Percentiles rank a stretch among this genome's conserved stretches.
phyloP scores from a whole-genome alignment of 2,888 invertebrate species.

The Dermolepida albohirtum region DNA sequence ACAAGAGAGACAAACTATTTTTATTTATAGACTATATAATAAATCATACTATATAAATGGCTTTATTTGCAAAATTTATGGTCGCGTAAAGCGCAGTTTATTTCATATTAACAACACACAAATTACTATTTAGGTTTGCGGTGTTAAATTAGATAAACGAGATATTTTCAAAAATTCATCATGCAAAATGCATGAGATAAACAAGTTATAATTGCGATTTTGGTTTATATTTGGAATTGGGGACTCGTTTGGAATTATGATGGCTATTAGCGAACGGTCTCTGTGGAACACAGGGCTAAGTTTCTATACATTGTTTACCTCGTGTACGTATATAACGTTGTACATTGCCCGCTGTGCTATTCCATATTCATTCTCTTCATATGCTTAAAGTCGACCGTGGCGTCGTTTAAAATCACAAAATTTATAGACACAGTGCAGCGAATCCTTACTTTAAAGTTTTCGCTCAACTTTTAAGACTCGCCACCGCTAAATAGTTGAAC shows the following conservation, averaged over 20 bases:
- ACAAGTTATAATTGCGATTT: conserved; percentile 42
- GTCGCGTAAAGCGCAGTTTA: conserved; percentile 7
- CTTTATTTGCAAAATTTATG: conserved; percentile 19
- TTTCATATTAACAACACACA: conserved; percentile 20
- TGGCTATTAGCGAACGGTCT: conserved; percentile 37
- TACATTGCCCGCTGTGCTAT: background rate
- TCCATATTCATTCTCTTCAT: too few species aligned
- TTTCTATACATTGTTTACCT: background rate
- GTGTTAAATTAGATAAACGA: conserved; percentile 35
- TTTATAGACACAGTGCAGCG: too few species aligned
- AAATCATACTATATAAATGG: background rate
- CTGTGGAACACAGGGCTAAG: conserved; percentile 25
- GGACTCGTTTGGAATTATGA: conserved; percentile 37
- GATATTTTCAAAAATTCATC: conserved; percentile 28
- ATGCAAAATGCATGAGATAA: conserved; percentile 36
- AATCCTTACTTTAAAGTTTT: conserved; percentile 14
- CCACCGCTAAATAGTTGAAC: conserved; percentile 26
- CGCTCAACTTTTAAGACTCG: conserved; percentile 24
- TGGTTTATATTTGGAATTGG: conserved; percentile 39
- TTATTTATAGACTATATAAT: too few species aligned
- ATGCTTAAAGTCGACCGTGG: too few species aligned
- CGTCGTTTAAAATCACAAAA: too few species aligned
- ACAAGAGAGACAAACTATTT: too few species aligned
- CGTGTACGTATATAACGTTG: background rate
- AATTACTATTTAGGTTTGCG: conserved; percentile 32